These are phyloP conservation scores for Chrysogorgia sp. DNA, from an alignment of 92 coral and sea anemone species.

Conservation along the genomic window DNA sequence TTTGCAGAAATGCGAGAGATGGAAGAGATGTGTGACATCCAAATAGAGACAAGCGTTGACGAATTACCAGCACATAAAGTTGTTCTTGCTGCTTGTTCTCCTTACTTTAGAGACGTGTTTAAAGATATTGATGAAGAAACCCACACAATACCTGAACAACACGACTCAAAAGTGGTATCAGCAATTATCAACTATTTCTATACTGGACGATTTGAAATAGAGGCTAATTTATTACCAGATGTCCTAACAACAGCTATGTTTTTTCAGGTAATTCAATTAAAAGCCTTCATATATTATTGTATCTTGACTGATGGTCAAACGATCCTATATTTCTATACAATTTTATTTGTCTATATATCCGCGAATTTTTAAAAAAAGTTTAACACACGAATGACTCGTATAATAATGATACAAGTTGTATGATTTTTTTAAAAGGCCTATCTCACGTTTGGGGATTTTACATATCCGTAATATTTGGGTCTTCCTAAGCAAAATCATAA, in stretches of 20 bases:
- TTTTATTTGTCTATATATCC: too few species aligned
- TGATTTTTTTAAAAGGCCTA: too few species aligned
- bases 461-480: too few species aligned
- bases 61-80: slow-evolving; percentile 72
- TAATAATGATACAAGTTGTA: too few species aligned
- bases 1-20: slow-evolving; percentile 78
- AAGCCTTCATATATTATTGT: background rate
- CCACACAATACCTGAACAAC: slow-evolving; percentile 53
- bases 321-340: background rate
- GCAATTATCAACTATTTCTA: slow-evolving; percentile 79
- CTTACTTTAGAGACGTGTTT: slow-evolving; percentile 72
- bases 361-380: too few species aligned
- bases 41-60: slow-evolving; percentile 69
- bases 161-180: slow-evolving; percentile 68
- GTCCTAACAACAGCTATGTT: slow-evolving; percentile 63
- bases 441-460: too few species aligned
- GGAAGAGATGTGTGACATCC: slow-evolving; percentile 78
- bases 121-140: slow-evolving; percentile 75
- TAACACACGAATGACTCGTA: too few species aligned
- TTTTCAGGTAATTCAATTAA: slow-evolving; percentile 77
- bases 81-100: slow-evolving; percentile 78
- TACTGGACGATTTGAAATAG: slow-evolving; percentile 66
- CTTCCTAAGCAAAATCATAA: too few species aligned
- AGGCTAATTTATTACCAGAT: slow-evolving; percentile 59
- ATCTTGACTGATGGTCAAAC: background rate